A percentile compares a stretch with the other conserved stretches of the same genome.
These are phyloP conservation scores for Andrena praecox DNA, from an alignment of 2,888 invertebrate species.

Conservation along the genomic window DNA sequence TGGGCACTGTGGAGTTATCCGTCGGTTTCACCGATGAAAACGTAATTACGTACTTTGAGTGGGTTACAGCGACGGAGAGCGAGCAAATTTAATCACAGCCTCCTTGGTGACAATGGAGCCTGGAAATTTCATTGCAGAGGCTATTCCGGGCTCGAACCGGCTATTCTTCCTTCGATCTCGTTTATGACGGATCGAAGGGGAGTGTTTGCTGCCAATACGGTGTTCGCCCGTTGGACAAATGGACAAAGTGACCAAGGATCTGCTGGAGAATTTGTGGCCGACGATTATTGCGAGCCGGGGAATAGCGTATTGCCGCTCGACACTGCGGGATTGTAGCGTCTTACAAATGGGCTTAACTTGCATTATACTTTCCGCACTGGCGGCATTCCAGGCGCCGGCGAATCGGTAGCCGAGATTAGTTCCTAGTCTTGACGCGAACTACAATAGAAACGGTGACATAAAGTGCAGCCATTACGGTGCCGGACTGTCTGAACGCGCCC, in stretches of 20 bases:
- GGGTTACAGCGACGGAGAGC: neutral
- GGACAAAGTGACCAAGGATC: neutral
- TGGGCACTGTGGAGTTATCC: neutral
- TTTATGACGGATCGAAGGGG: neutral
- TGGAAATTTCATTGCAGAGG: neutral
- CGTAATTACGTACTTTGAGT: slow-evolving; percentile 13
- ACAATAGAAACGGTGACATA: slow-evolving; percentile 61
- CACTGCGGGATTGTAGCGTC: slow-evolving; percentile 29
- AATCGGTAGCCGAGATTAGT: slow-evolving; percentile 60
- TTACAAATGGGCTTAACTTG: slow-evolving; percentile 37
- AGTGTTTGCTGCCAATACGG: neutral
- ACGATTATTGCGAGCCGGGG: slow-evolving; percentile 45
- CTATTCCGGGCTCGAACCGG: neutral
- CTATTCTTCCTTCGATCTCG: neutral
- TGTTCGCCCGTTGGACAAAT: neutral
- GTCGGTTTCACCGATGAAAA: slow-evolving; percentile 20
- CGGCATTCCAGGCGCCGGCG: slow-evolving; percentile 67
- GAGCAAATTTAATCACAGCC: slow-evolving; percentile 6
- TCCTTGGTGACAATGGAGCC: neutral
- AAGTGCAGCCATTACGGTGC: slow-evolving; percentile 49
- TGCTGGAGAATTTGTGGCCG: slow-evolving; percentile 39
- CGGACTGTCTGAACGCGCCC: slow-evolving; percentile 41
- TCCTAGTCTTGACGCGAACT: slow-evolving; percentile 59
- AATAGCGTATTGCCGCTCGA: slow-evolving; percentile 48
- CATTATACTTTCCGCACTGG: slow-evolving; percentile 54